Base-by-base conservation (phyloP, 2,113 vertebrate species). In the Platanista minor region DNA sequence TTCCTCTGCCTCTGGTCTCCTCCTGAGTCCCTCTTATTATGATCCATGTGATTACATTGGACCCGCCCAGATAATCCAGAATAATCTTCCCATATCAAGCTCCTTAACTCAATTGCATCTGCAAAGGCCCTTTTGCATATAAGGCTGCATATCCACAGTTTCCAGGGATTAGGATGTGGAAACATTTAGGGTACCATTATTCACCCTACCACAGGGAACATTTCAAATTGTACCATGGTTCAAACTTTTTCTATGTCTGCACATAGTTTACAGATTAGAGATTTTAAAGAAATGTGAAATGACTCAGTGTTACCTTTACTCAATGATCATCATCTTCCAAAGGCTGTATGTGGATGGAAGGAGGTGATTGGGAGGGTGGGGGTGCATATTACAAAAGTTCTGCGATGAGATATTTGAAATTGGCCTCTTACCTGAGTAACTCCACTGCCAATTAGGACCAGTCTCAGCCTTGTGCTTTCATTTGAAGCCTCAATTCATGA, bases 401-500 rank as follows among this genome's bases (percentile, higher is more conserved):
- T 87, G 29, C 12, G 71, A 27, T 57, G 29, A 8, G 77, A 23
- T 39, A 67, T 72, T 66, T 95, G 74, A 31, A 91, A 92, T 23
- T 81, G 57, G 46, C 36, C 80, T 96, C 43, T 96, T 93, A 82
- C 17, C 71, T 57, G n/a, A 91, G 31, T 72, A 83, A 90, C 57
- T 91, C 69, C 43, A 81, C 25, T 96, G 84, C 31, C 84, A 92
- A 97, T 97, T 91, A 93, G 83, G 75, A 71, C 11, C 43, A 80
- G 69, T 8, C 49, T 95, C 43, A 80, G 61, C 54, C 29, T 49
- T 91, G n/a, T 74, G 8, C 33, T 95, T 91, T 95, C 87, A 94
- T 82, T 54, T 85, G 36, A 97, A 95, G 54, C 82, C 75, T 91
- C 78, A 94, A 43, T 77, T 67, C 89, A 88, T 43, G 54, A 78